Percentiles rank a stretch among this genome's conserved stretches.
Conservation (phyloP, 2,888 invertebrate species). For the Ischnura elegans region DNA sequence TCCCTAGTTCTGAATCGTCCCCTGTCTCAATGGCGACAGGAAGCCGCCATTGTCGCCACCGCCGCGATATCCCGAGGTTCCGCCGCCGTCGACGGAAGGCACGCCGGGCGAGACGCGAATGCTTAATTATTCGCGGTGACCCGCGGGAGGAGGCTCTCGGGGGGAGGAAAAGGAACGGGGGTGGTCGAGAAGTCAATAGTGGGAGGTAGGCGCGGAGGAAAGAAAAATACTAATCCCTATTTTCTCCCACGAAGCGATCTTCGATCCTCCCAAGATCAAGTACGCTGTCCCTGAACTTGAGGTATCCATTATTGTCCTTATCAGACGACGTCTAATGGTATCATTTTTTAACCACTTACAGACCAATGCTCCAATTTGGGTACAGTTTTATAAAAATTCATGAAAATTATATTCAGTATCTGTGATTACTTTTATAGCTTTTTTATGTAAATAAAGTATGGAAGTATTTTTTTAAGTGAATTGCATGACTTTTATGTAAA, state of each 20-base stretch:
- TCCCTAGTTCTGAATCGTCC: not conserved
- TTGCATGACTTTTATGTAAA: too few relatives aligned
- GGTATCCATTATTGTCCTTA: too few relatives aligned
- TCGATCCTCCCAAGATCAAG: not conserved
- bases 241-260: not conserved
- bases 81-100: not conserved
- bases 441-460: too few relatives aligned
- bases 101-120: not conserved
- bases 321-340: too few relatives aligned
- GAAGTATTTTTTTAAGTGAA: too few relatives aligned
- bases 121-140: conserved; percentile 20
- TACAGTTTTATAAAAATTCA: too few relatives aligned
- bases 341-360: too few relatives aligned
- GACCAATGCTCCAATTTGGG: too few relatives aligned
- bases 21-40: conserved; percentile 31
- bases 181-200: not conserved
- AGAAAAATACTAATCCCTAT: not conserved
- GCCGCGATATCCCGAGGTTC: conserved; percentile 1
- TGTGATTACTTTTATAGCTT: too few relatives aligned
- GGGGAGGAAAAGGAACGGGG: not conserved
- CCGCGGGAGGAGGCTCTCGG: not conserved
- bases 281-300: not conserved
- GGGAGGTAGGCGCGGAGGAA: too few relatives aligned
- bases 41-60: conserved; percentile 17
- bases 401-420: too few relatives aligned